Conservation (phyloP, 23 tunicate genomes). For the Ciona savignyi region DNA sequence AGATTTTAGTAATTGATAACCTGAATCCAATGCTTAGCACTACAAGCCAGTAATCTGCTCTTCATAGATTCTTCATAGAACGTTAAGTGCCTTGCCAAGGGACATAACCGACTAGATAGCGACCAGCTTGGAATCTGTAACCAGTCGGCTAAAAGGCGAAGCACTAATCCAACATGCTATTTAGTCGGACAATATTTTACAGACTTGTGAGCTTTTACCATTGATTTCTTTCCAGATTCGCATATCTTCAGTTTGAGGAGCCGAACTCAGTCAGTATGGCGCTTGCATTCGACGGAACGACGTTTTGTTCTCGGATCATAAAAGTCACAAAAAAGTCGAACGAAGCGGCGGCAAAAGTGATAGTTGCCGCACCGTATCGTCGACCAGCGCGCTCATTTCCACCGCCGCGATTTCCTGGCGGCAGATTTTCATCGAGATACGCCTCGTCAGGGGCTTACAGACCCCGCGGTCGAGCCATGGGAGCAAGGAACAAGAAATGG, state of each 20-base stretch:
- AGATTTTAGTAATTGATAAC: too few species aligned
- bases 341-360: not conserved
- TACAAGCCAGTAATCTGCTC: too few species aligned
- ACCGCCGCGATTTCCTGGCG: not conserved
- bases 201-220: too few species aligned
- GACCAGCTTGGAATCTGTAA: too few species aligned
- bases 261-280: slow-evolving; percentile 51
- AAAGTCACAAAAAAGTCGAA: slow-evolving; percentile 34
- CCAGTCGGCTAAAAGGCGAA: too few species aligned
- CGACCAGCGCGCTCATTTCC: not conserved
- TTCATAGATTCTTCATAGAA: too few species aligned
- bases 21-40: too few species aligned
- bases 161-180: too few species aligned
- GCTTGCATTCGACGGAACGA: slow-evolving; percentile 62
- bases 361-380: not conserved
- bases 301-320: slow-evolving; percentile 51
- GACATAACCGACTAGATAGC: too few species aligned
- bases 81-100: too few species aligned
- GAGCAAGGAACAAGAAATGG: slow-evolving; percentile 69
- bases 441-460: not conserved
- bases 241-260: slow-evolving; percentile 83
- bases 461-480: slow-evolving; percentile 3
- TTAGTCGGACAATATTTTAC: too few species aligned
- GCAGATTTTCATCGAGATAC: not conserved
- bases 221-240: slow-evolving; percentile 56